Percentiles rank a stretch among this genome's conserved stretches.
These are phyloP conservation scores for Thumatha senex DNA, from an alignment of 2,888 invertebrate genomes.

Conservation along the genomic window DNA sequence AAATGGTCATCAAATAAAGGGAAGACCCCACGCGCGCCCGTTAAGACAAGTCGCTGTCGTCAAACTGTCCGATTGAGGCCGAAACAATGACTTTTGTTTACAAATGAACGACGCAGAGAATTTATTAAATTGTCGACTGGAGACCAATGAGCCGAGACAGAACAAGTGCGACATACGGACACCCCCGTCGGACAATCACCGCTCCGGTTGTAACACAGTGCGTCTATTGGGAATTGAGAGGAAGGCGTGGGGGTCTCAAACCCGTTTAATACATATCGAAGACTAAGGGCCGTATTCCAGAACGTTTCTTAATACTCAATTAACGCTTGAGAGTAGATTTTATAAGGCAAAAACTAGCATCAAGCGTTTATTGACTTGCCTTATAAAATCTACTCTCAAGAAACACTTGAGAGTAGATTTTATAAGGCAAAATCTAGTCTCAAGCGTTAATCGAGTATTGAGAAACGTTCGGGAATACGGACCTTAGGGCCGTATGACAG, in stretches of 20 bases:
- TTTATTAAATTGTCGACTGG: conserved; percentile 72
- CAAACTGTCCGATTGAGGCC: conserved; percentile 69
- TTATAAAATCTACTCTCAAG: too few relatives aligned
- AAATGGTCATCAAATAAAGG: conserved; percentile 44
- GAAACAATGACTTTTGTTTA: conserved; percentile 83
- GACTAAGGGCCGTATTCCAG: too few relatives aligned
- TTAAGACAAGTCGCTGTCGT: conserved; percentile 66
- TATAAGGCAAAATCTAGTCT: too few relatives aligned
- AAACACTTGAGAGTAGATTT: too few relatives aligned
- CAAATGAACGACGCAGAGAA: conserved; percentile 69
- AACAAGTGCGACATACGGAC: conserved; percentile 65
- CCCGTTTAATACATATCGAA: conserved; percentile 41
- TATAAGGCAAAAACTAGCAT: too few relatives aligned
- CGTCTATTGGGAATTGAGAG: conserved; percentile 50
- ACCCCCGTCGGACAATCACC: conserved; percentile 53
- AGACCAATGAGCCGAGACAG: conserved; percentile 63
- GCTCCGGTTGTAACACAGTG: conserved; percentile 39
- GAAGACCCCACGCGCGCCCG: conserved; percentile 63
- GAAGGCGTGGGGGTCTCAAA: conserved; percentile 73
- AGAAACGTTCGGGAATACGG: too few relatives aligned
- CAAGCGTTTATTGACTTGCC: too few relatives aligned
- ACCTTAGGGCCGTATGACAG: too few relatives aligned
- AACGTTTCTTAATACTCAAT: too few relatives aligned
- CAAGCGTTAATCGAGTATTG: too few relatives aligned
- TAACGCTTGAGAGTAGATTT: too few relatives aligned